Evolutionary conservation across 2,888 invertebrate species (phyloP).

Genomic region (Allygus modestus): DNA sequence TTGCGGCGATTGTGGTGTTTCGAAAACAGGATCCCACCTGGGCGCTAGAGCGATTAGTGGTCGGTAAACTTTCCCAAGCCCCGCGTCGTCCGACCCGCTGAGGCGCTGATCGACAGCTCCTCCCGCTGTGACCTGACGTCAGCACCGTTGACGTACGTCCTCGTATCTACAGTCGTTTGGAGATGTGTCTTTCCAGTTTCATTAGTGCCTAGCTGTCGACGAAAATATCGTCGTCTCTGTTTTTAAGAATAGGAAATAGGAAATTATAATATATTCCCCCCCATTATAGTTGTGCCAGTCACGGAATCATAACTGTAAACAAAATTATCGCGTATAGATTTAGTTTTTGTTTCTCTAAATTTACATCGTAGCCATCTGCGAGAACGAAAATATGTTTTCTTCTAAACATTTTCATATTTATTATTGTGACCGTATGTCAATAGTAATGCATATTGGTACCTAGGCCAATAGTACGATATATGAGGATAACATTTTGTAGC

Average conservation of each 20-base stretch:
- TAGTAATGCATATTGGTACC: too few species aligned
- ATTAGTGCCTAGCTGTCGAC: neutral
- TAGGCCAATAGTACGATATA: too few species aligned
- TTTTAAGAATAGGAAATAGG: neutral
- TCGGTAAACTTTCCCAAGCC: neutral
- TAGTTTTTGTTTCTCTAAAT: too few species aligned
- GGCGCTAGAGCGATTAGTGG: neutral
- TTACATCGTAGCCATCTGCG: too few species aligned
- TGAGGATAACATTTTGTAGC: too few species aligned
- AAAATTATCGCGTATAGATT: neutral
- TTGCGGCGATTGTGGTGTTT: neutral
- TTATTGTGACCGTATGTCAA: too few species aligned
- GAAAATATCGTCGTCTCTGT: neutral
- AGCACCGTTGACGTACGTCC: neutral
- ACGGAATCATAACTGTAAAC: neutral
- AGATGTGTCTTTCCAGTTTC: slow-evolving; percentile 4
- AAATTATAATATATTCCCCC: neutral
- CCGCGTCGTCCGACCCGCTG: neutral
- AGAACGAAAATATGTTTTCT: too few species aligned
- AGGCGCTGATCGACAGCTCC: neutral
- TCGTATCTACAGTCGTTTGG: slow-evolving; percentile 12
- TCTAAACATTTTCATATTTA: too few species aligned
- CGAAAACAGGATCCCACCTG: slow-evolving; percentile 21
- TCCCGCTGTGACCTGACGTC: neutral
- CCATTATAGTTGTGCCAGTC: neutral